Evolutionary conservation across 2,888 invertebrate genomes (phyloP).

Genomic region (Catocala sponsa): DNA sequence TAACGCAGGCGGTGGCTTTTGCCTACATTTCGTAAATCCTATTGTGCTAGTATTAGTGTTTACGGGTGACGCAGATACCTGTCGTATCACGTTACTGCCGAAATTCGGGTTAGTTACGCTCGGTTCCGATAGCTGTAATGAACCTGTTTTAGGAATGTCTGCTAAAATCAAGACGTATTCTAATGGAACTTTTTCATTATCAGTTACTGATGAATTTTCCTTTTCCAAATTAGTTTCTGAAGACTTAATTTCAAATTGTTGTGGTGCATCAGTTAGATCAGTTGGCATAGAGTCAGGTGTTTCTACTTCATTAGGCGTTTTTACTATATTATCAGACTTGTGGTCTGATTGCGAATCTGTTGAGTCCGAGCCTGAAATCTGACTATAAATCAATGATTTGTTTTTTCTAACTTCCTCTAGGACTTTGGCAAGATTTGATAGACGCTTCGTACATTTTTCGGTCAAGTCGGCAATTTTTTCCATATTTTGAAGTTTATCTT

Average conservation of each 20-base stretch:
- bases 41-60: conserved; percentile 15
- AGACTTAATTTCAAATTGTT: conserved; percentile 38
- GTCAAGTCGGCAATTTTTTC: conserved; percentile 84
- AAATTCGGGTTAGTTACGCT: conserved; percentile 14
- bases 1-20: conserved; percentile 80
- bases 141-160: conserved; percentile 72
- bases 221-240: conserved; percentile 31
- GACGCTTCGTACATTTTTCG: conserved; percentile 81
- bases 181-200: conserved; percentile 31
- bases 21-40: conserved; percentile 59
- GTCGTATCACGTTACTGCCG: not conserved
- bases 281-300: conserved; percentile 6
- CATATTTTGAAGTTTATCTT: conserved; percentile 82
- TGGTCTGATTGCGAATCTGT: conserved; percentile 71
- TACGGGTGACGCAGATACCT: conserved; percentile 2
- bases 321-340: conserved; percentile 60
- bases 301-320: conserved; percentile 16
- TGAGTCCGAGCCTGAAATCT: conserved; percentile 73
- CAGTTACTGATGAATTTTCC: conserved; percentile 26
- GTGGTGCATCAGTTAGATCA: conserved; percentile 34
- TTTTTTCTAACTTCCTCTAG: conserved; percentile 82
- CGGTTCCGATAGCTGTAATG: conserved; percentile 44
- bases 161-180: conserved; percentile 65
- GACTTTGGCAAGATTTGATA: conserved; percentile 81
- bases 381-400: conserved; percentile 77